phyloP scores from a whole-genome alignment of 2,888 invertebrate genomes.

The Augiades crinisus region DNA sequence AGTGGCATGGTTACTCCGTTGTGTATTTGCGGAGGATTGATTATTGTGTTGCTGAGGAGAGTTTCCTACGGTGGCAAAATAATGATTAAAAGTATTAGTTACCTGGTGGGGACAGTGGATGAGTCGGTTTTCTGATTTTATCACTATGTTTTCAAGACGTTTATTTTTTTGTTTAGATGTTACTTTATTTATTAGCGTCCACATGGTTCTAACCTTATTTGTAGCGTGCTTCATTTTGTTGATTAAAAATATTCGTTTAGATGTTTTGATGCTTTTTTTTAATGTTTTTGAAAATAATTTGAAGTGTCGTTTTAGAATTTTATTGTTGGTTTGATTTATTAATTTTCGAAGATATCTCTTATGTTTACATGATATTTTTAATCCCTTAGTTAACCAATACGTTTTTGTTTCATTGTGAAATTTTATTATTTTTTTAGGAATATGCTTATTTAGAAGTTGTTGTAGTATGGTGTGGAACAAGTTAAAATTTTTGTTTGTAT shows the following conservation, averaged over 20 bases:
- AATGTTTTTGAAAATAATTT: not conserved
- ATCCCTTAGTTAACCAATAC: conserved; percentile 5
- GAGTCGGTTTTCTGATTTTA: not conserved
- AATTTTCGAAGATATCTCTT: conserved; percentile 6
- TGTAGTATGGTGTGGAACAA: not conserved
- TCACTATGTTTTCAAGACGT: not conserved
- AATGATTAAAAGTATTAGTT: conserved; percentile 1
- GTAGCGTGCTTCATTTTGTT: not conserved
- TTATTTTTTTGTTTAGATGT: not conserved
- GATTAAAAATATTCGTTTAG: not conserved
- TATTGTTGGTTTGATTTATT: not conserved
- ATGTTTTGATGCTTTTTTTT: conserved; percentile 6
- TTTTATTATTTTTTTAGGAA: not conserved
- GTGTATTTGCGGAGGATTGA: not conserved
- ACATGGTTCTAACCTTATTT: conserved; percentile 5
- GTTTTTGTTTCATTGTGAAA: not conserved
- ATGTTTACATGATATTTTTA: conserved; percentile 7
- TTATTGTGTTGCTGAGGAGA: not conserved
- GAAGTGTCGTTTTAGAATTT: too few relatives aligned
- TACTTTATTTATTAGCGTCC: conserved; percentile 4
- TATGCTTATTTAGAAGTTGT: not conserved
- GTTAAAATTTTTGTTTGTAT: not conserved
- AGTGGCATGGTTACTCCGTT: not conserved
- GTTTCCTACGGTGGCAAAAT: conserved; percentile 4
- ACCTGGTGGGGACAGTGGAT: not conserved